Evolutionary conservation across 2,113 vertebrate genomes (phyloP).

Genomic region (Tachycineta bicolor): DNA sequence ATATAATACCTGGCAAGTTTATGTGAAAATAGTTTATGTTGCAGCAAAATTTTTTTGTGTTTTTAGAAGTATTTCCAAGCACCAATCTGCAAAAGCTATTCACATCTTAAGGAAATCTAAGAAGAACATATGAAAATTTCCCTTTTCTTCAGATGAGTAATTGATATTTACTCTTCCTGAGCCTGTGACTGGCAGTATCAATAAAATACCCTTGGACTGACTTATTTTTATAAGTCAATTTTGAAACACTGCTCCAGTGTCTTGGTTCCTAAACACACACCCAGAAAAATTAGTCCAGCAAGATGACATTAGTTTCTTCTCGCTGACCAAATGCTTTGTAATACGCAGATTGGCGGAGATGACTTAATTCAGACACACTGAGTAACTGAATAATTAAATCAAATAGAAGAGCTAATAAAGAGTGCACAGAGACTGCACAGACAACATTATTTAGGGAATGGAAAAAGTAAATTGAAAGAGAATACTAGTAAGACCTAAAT

Average conservation of each 20-base stretch:
- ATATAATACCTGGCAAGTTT: neutral
- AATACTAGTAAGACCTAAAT: neutral
- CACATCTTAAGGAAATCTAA: neutral
- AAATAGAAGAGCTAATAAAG: conserved; percentile 60
- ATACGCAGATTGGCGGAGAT: conserved; percentile 11
- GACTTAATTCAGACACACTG: conserved; percentile 54
- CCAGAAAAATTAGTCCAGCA: neutral
- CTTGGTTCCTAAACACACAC: neutral
- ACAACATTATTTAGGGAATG: neutral
- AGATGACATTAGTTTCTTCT: neutral
- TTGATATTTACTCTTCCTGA: neutral
- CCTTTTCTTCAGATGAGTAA: neutral
- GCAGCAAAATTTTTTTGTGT: neutral
- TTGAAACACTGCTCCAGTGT: neutral
- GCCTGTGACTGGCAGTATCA: neutral
- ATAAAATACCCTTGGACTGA: neutral
- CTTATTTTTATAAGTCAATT: neutral
- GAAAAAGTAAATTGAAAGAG: conserved; percentile 2
- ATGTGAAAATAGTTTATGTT: neutral
- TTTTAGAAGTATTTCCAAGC: neutral
- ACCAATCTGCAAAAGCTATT: neutral
- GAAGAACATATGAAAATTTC: neutral
- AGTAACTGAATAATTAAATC: conserved; percentile 65
- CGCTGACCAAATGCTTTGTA: conserved; percentile 3
- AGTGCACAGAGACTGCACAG: neutral